A percentile compares a stretch with the other conserved stretches of the same genome.
phyloP scores from a whole-genome alignment of 1,140 invertebrate species.

The Bombus confusus region DNA sequence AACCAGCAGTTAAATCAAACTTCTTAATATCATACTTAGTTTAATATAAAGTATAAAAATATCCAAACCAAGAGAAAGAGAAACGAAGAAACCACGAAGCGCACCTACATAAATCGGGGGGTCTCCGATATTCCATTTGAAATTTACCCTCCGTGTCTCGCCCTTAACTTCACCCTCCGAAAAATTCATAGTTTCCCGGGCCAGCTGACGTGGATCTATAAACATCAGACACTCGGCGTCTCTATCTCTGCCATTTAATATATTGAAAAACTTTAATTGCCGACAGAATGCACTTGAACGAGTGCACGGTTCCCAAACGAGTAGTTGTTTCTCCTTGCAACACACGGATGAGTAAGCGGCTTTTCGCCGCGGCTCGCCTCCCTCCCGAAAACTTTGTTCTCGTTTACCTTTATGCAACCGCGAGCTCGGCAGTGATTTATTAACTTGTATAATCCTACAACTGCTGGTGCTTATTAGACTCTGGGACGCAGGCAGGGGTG shows the following conservation, averaged over 20 bases:
- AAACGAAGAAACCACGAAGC: background rate
- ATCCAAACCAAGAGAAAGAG: background rate
- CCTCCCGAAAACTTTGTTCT: slow-evolving; percentile 8
- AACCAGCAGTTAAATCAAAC: too few species aligned
- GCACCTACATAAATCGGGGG: too few species aligned
- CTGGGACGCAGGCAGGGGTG: too few species aligned
- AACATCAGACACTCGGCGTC: slow-evolving; percentile 42
- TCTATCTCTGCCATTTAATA: slow-evolving; percentile 40
- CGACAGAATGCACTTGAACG: slow-evolving; percentile 39
- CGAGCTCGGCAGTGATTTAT: slow-evolving; percentile 19
- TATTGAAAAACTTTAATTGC: slow-evolving; percentile 61
- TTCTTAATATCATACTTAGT: too few species aligned
- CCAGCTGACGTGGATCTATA: slow-evolving; percentile 56
- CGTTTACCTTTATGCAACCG: slow-evolving; percentile 14
- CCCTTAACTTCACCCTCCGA: slow-evolving; percentile 14
- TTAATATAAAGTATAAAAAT: background rate
- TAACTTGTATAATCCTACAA: slow-evolving; percentile 1
- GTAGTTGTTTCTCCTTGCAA: background rate
- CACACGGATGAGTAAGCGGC: slow-evolving; percentile 13
- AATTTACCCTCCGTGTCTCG: background rate
- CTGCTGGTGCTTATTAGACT: background rate
- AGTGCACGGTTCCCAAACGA: background rate
- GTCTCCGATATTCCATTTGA: background rate
- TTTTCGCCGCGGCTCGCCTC: background rate
- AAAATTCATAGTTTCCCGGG: slow-evolving; percentile 57